Evolutionary conservation across 2,797 vertebrate species (phyloP).

Genomic region (Mormyrops boulengeri): DNA sequence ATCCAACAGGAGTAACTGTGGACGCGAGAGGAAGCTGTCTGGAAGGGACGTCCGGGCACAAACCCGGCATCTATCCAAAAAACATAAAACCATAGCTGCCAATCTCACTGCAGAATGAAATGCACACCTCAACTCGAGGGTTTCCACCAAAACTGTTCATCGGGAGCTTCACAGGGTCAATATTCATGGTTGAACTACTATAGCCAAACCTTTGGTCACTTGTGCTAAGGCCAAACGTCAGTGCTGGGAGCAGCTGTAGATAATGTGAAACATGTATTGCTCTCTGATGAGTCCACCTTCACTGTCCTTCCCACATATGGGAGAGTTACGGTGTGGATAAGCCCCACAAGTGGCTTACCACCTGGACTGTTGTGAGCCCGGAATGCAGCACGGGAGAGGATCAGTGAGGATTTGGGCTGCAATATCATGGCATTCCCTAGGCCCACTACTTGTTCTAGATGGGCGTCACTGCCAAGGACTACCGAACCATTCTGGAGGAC

Average conservation of each 20-base stretch:
- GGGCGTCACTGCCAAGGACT: no score
- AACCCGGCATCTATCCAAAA: not conserved
- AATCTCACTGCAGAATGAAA: not conserved
- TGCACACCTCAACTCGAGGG: not conserved
- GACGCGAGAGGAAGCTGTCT: no score
- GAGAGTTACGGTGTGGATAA: not conserved
- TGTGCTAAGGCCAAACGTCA: not conserved
- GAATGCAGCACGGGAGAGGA: no score
- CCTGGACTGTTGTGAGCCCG: no score
- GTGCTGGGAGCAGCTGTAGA: not conserved
- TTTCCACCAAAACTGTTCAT: not conserved
- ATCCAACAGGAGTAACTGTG: no score
- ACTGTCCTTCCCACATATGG: not conserved
- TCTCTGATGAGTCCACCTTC: not conserved
- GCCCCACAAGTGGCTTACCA: no score
- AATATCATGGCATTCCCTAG: not conserved
- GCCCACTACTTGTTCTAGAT: not conserved
- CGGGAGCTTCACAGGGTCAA: not conserved
- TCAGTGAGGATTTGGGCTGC: no score
- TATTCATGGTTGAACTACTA: not conserved
- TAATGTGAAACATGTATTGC: not conserved
- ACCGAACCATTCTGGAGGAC: no score
- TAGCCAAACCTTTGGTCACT: not conserved
- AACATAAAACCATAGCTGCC: not conserved
- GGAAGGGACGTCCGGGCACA: not conserved